These are phyloP conservation scores for Oryzias celebensis DNA, from an alignment of 2,113 vertebrate species.

Conservation along the genomic window DNA sequence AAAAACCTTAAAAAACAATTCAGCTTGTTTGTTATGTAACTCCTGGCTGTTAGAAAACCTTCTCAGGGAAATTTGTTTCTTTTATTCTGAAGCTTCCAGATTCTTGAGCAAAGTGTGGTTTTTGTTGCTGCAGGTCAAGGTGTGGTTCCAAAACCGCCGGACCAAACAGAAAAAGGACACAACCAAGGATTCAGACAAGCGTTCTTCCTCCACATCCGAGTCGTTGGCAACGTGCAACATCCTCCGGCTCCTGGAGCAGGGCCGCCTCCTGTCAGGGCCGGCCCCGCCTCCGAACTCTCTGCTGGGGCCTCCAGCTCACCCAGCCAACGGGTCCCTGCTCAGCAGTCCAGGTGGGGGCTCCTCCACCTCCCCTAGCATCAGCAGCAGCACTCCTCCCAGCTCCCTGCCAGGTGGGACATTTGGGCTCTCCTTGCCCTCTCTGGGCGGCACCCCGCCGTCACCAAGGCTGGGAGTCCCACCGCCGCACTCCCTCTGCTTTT, in stretches of 20 bases:
- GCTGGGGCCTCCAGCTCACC: conserved; percentile 66
- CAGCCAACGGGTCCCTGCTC: conserved; percentile 70
- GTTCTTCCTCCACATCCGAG: conserved; percentile 79
- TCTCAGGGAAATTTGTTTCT: neutral
- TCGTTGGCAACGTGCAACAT: conserved; percentile 93
- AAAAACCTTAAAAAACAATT: too few species aligned
- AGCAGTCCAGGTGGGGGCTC: conserved; percentile 76
- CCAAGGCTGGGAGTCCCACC: conserved; percentile 75
- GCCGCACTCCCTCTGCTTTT: conserved; percentile 79
- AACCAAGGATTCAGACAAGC: conserved; percentile 90
- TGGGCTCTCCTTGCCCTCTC: conserved; percentile 75
- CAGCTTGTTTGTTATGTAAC: too few species aligned
- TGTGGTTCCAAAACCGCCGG: conserved; percentile 96
- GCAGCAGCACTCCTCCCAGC: conserved; percentile 65
- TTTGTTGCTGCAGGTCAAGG: conserved; percentile 83
- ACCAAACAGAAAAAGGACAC: conserved; percentile 99
- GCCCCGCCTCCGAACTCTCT: conserved; percentile 78
- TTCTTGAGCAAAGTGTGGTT: neutral
- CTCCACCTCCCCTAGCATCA: conserved; percentile 74
- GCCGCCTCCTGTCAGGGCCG: conserved; percentile 83
- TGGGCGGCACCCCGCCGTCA: conserved; percentile 68
- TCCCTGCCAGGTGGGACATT: conserved; percentile 70
- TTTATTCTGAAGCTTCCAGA: neutral
- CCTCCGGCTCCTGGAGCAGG: conserved; percentile 90
- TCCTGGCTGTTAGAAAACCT: too few species aligned